Evolutionary conservation across 2,888 invertebrate genomes (phyloP).

Genomic region (Zaprionus obscuricornis): DNA sequence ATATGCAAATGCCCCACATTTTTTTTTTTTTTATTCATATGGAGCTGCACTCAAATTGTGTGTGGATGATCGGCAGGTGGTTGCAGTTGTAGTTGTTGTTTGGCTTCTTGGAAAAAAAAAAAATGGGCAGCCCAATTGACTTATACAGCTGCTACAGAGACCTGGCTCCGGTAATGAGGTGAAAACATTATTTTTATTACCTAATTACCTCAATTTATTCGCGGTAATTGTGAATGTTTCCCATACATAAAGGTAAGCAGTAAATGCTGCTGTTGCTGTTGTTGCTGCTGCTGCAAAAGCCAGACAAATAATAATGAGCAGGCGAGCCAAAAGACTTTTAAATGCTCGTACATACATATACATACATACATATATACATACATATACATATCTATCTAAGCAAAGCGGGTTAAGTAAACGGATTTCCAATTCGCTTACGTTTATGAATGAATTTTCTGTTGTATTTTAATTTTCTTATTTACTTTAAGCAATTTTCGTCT

Average conservation of each 20-base stretch:
- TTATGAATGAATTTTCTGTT: constrained; percentile 71
- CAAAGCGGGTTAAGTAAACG: constrained; percentile 67
- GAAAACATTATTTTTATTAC: constrained; percentile 81
- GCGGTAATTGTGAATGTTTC: constrained; percentile 69
- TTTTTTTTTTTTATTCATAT: neutral
- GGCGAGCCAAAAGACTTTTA: too few species aligned
- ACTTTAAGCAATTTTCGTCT: constrained; percentile 43
- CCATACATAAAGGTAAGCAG: constrained; percentile 37
- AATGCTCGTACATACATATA: too few species aligned
- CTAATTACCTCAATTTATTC: constrained; percentile 82
- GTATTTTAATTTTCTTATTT: constrained; percentile 31
- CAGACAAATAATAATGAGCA: too few species aligned
- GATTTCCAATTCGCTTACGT: constrained; percentile 72
- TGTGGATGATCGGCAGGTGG: constrained; percentile 36
- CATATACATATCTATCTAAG: neutral
- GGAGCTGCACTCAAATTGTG: constrained; percentile 5
- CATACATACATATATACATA: too few species aligned
- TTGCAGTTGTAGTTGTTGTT: constrained; percentile 22
- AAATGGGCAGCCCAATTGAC: constrained; percentile 34
- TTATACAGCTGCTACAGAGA: constrained; percentile 40
- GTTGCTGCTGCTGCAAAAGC: too few species aligned
- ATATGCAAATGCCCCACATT: constrained; percentile 22
- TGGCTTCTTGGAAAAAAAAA: constrained; percentile 53
- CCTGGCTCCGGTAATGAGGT: constrained; percentile 61
- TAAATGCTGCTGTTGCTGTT: too few species aligned